Evolutionary conservation across 2,888 invertebrate genomes (phyloP).

Genomic region (Drosophila meridiana): DNA sequence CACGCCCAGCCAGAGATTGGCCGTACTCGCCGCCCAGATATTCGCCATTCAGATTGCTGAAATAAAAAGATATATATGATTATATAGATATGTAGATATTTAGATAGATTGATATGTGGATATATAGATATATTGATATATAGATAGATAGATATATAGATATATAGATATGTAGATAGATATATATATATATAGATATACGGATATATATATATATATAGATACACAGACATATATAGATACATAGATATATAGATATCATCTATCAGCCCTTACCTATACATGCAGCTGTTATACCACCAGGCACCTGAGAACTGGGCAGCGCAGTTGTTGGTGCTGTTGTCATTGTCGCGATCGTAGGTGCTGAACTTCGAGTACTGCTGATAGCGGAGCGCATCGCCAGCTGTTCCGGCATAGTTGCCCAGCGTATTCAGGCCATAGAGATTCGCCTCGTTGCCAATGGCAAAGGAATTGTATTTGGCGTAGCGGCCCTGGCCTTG

Average conservation of each 20-base stretch:
- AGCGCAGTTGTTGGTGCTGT: conserved; percentile 88
- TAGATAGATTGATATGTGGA: too few relatives aligned
- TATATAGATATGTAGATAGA: neutral
- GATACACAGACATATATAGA: neutral
- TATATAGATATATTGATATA: neutral
- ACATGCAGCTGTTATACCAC: conserved; percentile 91
- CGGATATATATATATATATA: neutral
- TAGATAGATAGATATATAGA: too few relatives aligned
- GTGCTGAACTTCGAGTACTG: conserved; percentile 90
- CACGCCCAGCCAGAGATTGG: conserved; percentile 80
- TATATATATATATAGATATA: neutral
- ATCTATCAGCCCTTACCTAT: conserved; percentile 84
- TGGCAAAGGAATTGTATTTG: conserved; percentile 87
- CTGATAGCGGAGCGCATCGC: conserved; percentile 89
- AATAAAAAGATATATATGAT: neutral
- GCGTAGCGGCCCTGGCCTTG: conserved; percentile 87
- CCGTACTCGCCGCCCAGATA: conserved; percentile 86
- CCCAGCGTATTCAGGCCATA: conserved; percentile 88
- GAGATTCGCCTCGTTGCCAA: conserved; percentile 88
- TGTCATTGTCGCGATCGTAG: conserved; percentile 88
- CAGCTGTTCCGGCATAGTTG: conserved; percentile 87
- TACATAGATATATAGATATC: too few relatives aligned
- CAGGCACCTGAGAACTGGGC: conserved; percentile 89
- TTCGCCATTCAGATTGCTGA: conserved; percentile 89
- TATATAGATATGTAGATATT: neutral